These are phyloP conservation scores for Coreius guichenoti DNA, from an alignment of 2,797 vertebrate genomes.

Conservation along the genomic window DNA sequence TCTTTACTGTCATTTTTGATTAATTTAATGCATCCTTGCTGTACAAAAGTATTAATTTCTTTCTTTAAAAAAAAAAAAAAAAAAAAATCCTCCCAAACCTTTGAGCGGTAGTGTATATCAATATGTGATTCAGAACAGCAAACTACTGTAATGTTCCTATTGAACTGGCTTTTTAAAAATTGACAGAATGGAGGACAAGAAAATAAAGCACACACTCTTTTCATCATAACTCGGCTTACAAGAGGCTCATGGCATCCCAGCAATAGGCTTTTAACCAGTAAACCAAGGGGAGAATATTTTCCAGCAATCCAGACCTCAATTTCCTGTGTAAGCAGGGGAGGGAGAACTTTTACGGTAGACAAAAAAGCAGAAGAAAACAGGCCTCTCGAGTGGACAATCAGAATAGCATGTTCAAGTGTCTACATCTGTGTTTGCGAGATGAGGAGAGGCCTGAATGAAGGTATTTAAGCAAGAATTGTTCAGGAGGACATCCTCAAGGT, in stretches of 20 bases:
- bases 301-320: constrained; percentile 26
- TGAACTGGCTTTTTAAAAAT: not conserved
- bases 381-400: constrained; percentile 11
- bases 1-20: not conserved
- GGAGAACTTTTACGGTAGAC: not conserved
- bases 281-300: constrained; percentile 8
- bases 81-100: not conserved
- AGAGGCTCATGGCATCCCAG: not conserved
- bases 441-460: constrained; percentile 8
- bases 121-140: not conserved
- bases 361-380: constrained; percentile 33
- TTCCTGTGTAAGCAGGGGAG: constrained; percentile 25
- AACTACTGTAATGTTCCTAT: not conserved
- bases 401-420: constrained; percentile 23
- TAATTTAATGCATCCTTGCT: not conserved
- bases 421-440: constrained; percentile 15
- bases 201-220: not conserved
- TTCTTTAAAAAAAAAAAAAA: too few relatives aligned
- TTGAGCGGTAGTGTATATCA: too few relatives aligned
- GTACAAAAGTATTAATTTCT: not conserved
- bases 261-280: not conserved
- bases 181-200: not conserved
- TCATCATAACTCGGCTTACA: constrained; percentile 2
- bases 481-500: not conserved
- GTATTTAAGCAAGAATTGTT: constrained; percentile 31